phyloP scores from a whole-genome alignment of 1,140 invertebrate species.

The Orius insidiosus region DNA sequence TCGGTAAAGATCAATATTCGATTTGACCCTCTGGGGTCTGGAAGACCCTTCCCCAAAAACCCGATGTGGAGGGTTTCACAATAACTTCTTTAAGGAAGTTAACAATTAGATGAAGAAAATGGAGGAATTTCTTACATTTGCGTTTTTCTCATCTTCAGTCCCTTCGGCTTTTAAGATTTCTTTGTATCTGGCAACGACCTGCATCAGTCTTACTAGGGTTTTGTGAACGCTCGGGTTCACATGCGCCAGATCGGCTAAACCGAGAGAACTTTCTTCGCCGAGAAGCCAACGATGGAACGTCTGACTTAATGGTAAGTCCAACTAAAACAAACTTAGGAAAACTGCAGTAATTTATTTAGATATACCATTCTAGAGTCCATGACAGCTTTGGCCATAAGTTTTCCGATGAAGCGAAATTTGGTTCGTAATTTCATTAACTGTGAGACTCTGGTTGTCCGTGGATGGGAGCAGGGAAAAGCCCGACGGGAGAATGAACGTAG shows the following conservation, averaged over 20 bases:
- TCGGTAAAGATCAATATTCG: too few species aligned
- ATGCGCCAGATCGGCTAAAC: constrained; percentile 63
- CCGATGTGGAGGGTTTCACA: too few species aligned
- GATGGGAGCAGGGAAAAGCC: constrained; percentile 78
- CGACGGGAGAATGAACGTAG: constrained; percentile 43
- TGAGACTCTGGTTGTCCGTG: constrained; percentile 69
- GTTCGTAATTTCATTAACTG: constrained; percentile 76
- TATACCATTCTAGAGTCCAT: constrained; percentile 96
- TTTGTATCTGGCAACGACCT: constrained; percentile 39
- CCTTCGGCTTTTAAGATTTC: constrained; percentile 9
- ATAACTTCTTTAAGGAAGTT: too few species aligned
- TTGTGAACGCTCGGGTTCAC: constrained; percentile 75
- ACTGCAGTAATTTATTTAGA: not conserved
- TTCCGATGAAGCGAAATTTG: constrained; percentile 93
- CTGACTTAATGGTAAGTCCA: constrained; percentile 88
- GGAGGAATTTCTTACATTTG: constrained; percentile 30
- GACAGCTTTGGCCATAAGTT: constrained; percentile 97
- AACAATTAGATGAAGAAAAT: too few species aligned
- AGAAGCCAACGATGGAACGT: constrained; percentile 95
- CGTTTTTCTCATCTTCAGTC: constrained; percentile 36
- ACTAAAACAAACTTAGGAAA: constrained; percentile 34
- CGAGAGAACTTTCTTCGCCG: constrained; percentile 68
- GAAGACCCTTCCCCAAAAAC: too few species aligned
- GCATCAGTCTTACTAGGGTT: constrained; percentile 68
- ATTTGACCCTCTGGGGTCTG: too few species aligned